Base-by-base conservation (phyloP, 2,797 vertebrate species). In the Sebastes elongatus region DNA sequence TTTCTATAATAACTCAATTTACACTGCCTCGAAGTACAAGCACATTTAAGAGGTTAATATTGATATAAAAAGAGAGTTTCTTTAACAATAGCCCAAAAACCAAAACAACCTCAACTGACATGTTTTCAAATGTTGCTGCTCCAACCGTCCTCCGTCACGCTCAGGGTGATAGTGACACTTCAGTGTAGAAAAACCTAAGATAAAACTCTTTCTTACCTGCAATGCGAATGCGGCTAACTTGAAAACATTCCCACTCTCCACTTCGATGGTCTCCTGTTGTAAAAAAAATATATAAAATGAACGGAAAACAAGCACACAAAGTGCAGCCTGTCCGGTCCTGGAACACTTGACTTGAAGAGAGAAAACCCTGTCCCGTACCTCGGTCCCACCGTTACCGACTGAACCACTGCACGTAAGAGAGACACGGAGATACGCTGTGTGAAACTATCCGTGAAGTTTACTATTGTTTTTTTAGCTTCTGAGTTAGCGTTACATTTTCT, bases 161-260 rank as follows among this genome's bases (percentile, higher is more conserved):
- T 72, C 28, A n/a, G 71, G 78, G 18, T 61, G 27, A 42, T 16
- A 80, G 67, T 68, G 72, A 79, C 3, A 80, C 73, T 69, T 76
- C 57, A 65, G 56, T n/a, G 8, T n/a, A 32, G 56, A 82, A 80
- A 80, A 68, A 42, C 35, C 60, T 85, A 73, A 65, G 84, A 81
- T 69, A 65, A 46, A 87, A 89, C 69, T 67, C 61, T 30, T 62
- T 67, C 97, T 97, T 96, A 99, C 98, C 97, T 99, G 98, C 86
- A 99, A 88, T 81, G 97, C 92, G 86, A 98, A 97, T 0, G 98
- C 98, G 0, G 98, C 97, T 94, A 99, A 95, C 90, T 96, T 98
- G 95, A 99, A 99, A 66, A 98, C 94, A 62, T 97, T 94, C 84
- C 94, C 97, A 22, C 97, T 99, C 88, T 97, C 97, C 85, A 98